phyloP scores from a whole-genome alignment of 2,888 invertebrate genomes.

The Tachina lurida region DNA sequence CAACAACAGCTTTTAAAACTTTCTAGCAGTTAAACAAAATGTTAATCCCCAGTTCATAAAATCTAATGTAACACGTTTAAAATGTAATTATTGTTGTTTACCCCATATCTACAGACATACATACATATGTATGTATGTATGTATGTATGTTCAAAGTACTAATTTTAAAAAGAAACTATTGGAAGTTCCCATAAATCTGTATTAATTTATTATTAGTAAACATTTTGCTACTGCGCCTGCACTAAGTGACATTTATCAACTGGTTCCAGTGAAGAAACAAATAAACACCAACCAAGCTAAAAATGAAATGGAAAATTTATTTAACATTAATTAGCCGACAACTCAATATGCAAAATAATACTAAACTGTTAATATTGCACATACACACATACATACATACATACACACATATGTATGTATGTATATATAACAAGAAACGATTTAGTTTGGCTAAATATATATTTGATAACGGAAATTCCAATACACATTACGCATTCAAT shows the following conservation, averaged over 20 bases:
- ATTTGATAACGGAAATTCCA: slow-evolving; percentile 64
- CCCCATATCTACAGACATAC: too few species aligned
- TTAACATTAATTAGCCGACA: slow-evolving; percentile 51
- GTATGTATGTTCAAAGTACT: slow-evolving; percentile 1
- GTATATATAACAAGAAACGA: not conserved
- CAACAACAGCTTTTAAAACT: not conserved
- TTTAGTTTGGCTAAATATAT: slow-evolving; percentile 29
- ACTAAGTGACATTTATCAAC: not conserved
- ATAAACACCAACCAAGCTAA: slow-evolving; percentile 24
- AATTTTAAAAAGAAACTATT: not conserved
- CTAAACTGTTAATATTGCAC: too few species aligned
- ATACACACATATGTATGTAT: too few species aligned
- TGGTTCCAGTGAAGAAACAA: not conserved
- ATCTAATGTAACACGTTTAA: slow-evolving; percentile 8
- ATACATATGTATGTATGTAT: too few species aligned
- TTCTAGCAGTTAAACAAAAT: not conserved
- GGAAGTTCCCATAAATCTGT: slow-evolving; percentile 27
- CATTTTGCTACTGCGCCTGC: not conserved
- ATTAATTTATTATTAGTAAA: slow-evolving; percentile 12
- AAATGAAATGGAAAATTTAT: slow-evolving; percentile 36
- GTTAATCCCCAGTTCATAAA: not conserved
- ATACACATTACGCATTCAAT: slow-evolving; percentile 62
- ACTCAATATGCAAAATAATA: slow-evolving; percentile 23
- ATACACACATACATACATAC: not conserved
- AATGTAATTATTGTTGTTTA: not conserved